Percentiles rank a stretch among this genome's conserved stretches.
These are phyloP conservation scores for Carettochelys insculpta DNA, from an alignment of 2,113 vertebrate species.

Conservation along the genomic window DNA sequence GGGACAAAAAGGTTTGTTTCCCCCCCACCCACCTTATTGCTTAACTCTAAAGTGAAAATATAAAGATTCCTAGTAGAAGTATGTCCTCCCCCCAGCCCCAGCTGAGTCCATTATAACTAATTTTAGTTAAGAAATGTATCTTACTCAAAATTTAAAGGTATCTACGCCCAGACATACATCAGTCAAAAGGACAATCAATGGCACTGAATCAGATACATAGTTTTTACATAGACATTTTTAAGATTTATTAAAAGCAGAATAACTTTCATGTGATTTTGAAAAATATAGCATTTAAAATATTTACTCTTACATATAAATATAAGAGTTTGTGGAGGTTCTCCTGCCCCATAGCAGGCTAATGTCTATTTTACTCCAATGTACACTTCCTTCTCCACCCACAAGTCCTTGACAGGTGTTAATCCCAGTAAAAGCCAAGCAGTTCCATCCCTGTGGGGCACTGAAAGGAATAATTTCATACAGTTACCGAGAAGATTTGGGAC, in stretches of 20 bases:
- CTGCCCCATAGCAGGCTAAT: neutral
- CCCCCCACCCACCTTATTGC: too few relatives aligned
- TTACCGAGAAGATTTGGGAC: constrained; percentile 70
- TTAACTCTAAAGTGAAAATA: neutral
- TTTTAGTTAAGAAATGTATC: neutral
- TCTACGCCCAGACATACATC: neutral
- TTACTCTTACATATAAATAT: constrained; percentile 17
- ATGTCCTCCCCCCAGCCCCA: fast-evolving
- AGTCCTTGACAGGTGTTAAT: constrained; percentile 59
- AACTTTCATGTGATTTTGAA: too few relatives aligned
- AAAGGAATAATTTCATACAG: constrained; percentile 66
- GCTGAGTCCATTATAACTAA: neutral
- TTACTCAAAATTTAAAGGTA: neutral
- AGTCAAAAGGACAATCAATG: neutral
- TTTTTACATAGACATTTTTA: constrained; percentile 24
- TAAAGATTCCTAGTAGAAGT: neutral
- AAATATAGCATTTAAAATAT: constrained; percentile 47
- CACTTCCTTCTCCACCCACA: neutral
- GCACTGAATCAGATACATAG: neutral
- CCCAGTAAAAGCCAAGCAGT: constrained; percentile 63
- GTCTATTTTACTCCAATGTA: constrained; percentile 44
- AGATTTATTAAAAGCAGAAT: constrained; percentile 59
- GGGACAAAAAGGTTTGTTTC: neutral
- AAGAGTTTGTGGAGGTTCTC: neutral
- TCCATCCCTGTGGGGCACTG: constrained; percentile 63